A percentile compares a stretch with the other conserved stretches of the same genome.
Evolutionary conservation across 2,888 invertebrate genomes (phyloP).

Genomic region (Trichopria drosophilae): DNA sequence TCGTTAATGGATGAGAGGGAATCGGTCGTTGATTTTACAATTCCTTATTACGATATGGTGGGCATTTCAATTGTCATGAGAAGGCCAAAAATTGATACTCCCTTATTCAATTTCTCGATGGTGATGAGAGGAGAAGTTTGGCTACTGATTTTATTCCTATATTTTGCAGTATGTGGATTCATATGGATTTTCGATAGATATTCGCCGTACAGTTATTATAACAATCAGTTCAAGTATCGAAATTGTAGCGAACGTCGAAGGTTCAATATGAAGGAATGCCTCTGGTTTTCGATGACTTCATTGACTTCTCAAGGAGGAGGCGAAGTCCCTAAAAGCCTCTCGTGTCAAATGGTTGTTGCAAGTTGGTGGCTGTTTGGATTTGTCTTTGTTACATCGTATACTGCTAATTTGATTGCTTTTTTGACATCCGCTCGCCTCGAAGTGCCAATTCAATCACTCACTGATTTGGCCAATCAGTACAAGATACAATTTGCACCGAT

Average conservation of each 20-base stretch:
- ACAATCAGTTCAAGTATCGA: conserved; percentile 71
- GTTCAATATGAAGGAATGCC: conserved; percentile 92
- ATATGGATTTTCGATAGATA: conserved; percentile 94
- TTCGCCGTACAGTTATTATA: conserved; percentile 93
- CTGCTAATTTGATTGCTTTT: conserved; percentile 96
- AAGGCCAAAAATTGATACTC: conserved; percentile 82
- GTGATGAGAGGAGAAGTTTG: conserved; percentile 92
- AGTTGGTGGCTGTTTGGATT: conserved; percentile 99
- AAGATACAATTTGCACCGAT: conserved; percentile 94
- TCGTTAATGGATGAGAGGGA: conserved; percentile 95
- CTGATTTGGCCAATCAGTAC: conserved; percentile 93
- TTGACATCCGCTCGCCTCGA: conserved; percentile 91
- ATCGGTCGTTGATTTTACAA: conserved; percentile 92
- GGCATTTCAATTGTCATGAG: conserved; percentile 95
- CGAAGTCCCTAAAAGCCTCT: conserved; percentile 93
- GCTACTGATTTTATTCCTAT: conserved; percentile 89
- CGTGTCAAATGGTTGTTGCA: conserved; percentile 93
- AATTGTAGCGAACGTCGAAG: conserved; percentile 95
- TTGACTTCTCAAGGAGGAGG: conserved; percentile 93
- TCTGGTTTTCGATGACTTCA: conserved; percentile 99
- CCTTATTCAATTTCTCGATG: conserved; percentile 88
- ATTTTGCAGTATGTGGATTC: conserved; percentile 86
- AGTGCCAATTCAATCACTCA: conserved; percentile 88
- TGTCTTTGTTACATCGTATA: conserved; percentile 97
- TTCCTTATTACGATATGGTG: conserved; percentile 92